Base-by-base conservation (phyloP, 2,113 vertebrate species). In the Prionailurus bengalensis region DNA sequence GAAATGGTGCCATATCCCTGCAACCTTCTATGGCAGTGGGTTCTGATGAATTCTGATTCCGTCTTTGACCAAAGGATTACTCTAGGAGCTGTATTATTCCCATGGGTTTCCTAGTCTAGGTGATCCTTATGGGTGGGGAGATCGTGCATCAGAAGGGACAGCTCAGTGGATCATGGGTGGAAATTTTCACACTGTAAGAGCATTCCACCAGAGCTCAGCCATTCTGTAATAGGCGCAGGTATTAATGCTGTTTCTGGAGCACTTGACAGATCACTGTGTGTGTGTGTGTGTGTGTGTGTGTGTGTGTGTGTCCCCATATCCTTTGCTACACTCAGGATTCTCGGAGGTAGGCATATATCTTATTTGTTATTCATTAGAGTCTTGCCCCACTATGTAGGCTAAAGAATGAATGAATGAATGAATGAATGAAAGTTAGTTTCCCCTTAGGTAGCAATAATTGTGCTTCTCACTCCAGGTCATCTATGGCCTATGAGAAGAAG, bases 211-310 rank as follows among this genome's bases (percentile, higher is more conserved):
- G 27, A 33, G 45, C 17, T 66, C 74, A n/a, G 45, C 58, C 23
- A 0, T 23, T n/a, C 31, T 55, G 29, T 31, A 1, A 19, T 11
- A 63, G 7, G 3, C 29, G 2, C 16, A 3, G 7, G 0, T 19
- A 13, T 16, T 27, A 2, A 58, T 3, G 58, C 39, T 9, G 0
- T n/a, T 74, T 66, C n/a, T 15, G 31, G 11, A 55, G 13, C 31
- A 0, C 36, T 1, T 9, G 76, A 9, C 4, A 12, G 10, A n/a
- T 27, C 27, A 6, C 16, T 0, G 25, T 3, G 33, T 9, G 13
- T 7, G 0, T 15, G 7, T n/a, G 19, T 11, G 3, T 15, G 1
- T n/a, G 70, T 48, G 8, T 17, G 15, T 5, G 3, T 7, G 1
- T 15, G 4, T 19, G 12, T 33, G 0, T 33, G n/a, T 5, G 48